These are phyloP conservation scores for Pinna nobilis DNA, from an alignment of 1,140 invertebrate genomes.

Conservation along the genomic window DNA sequence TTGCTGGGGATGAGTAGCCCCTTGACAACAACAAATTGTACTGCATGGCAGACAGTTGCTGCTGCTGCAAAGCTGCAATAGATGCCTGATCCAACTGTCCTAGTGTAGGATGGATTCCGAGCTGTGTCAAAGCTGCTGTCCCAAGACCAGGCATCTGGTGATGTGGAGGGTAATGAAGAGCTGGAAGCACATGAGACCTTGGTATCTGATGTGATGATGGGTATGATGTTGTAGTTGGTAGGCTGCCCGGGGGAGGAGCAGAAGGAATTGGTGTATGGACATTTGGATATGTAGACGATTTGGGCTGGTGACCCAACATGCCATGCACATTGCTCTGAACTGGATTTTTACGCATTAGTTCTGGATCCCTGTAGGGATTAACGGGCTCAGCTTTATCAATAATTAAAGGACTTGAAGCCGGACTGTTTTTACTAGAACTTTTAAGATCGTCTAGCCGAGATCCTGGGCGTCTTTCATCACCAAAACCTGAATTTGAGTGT, in stretches of 20 bases:
- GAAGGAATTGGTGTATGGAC: constrained; percentile 45
- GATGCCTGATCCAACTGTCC: constrained; percentile 53
- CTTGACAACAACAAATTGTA: constrained; percentile 41
- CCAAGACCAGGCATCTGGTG: constrained; percentile 9
- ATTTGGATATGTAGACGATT: constrained; percentile 35
- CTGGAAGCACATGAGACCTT: constrained; percentile 52
- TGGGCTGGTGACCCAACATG: constrained; percentile 40
- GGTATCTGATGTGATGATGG: constrained; percentile 48
- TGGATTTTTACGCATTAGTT: constrained; percentile 72
- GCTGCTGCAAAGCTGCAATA: constrained; percentile 56
- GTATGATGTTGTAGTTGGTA: constrained; percentile 40
- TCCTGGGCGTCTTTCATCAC: constrained; percentile 55
- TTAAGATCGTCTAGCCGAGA: constrained; percentile 64
- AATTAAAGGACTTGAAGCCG: constrained; percentile 70
- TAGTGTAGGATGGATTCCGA: constrained; percentile 40
- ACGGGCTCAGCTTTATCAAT: constrained; percentile 68
- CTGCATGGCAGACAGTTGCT: constrained; percentile 52
- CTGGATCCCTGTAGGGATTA: constrained; percentile 70
- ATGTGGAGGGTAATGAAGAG: constrained; percentile 47
- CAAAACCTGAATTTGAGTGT: constrained; percentile 53
- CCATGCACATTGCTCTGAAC: constrained; percentile 67
- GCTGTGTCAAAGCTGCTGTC: constrained; percentile 29
- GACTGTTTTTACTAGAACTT: constrained; percentile 60
- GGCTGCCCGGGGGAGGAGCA: constrained; percentile 29
- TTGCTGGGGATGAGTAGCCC: constrained; percentile 29